phyloP scores from a whole-genome alignment of 2,113 vertebrate species.

The Mustela lutreola region DNA sequence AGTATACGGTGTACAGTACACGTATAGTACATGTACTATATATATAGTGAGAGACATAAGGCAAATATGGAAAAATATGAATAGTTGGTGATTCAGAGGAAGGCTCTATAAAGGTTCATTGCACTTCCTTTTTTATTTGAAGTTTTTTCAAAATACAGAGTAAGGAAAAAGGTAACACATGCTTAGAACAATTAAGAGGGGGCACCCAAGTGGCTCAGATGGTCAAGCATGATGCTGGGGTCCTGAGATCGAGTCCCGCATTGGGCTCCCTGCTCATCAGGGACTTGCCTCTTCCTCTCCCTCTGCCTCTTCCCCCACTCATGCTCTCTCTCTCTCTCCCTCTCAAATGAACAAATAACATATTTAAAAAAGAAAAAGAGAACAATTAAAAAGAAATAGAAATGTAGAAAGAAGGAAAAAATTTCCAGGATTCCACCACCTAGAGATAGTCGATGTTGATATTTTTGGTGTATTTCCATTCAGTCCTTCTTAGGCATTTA shows the following conservation, averaged over 20 bases:
- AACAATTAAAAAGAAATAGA: background rate
- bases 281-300: background rate
- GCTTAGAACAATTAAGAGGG: background rate
- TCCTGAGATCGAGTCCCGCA: background rate
- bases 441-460: background rate
- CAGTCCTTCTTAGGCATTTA: constrained; percentile 2
- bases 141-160: background rate
- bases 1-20: too few relatives aligned
- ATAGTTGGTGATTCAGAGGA: background rate
- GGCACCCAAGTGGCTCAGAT: background rate
- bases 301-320: background rate
- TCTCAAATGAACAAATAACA: background rate
- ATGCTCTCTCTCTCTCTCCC: background rate
- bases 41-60: background rate
- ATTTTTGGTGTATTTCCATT: background rate
- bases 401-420: background rate
- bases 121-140: background rate
- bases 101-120: background rate
- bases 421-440: background rate
- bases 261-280: background rate
- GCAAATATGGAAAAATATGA: background rate
- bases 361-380: background rate
- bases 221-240: background rate
- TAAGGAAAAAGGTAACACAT: background rate
- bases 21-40: too few relatives aligned